Evolutionary conservation across 2,888 invertebrate species (phyloP).

Genomic region (Melanotus villosus): DNA sequence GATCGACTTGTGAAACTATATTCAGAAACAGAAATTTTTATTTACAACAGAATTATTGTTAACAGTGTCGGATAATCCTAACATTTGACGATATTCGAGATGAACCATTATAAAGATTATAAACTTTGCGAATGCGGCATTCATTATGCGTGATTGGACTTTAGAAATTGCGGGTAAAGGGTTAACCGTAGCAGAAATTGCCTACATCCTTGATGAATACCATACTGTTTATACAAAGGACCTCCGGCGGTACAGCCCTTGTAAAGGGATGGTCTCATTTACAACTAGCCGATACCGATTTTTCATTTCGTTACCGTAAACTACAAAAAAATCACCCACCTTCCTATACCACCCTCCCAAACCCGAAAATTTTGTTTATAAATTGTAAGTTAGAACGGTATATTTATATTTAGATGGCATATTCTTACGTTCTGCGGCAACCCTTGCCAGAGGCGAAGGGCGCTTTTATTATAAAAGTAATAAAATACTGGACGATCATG

Average conservation of each 20-base stretch:
- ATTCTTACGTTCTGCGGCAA: not conserved
- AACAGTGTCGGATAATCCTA: too few species aligned
- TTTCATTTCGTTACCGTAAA: too few species aligned
- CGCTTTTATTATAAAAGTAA: conserved; percentile 17
- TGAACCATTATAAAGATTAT: too few species aligned
- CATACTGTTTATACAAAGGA: not conserved
- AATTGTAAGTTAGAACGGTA: not conserved
- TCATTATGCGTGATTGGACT: not conserved
- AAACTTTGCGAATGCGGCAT: too few species aligned
- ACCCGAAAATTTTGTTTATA: too few species aligned
- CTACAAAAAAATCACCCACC: too few species aligned
- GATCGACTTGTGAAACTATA: too few species aligned
- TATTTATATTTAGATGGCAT: not conserved
- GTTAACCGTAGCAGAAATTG: not conserved
- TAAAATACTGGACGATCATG: conserved; percentile 24
- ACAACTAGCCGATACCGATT: not conserved
- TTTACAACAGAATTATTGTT: too few species aligned
- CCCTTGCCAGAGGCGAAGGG: not conserved
- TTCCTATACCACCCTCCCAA: too few species aligned
- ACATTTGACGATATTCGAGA: too few species aligned
- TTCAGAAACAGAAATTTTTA: too few species aligned
- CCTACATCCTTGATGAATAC: conserved; percentile 9
- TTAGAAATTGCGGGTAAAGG: not conserved
- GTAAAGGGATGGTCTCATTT: not conserved
- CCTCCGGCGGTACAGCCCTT: not conserved